Percentiles rank a stretch among this genome's conserved stretches.
Evolutionary conservation across 2,797 vertebrate species (phyloP).

Genomic region (Paedocypris micromegethes): DNA sequence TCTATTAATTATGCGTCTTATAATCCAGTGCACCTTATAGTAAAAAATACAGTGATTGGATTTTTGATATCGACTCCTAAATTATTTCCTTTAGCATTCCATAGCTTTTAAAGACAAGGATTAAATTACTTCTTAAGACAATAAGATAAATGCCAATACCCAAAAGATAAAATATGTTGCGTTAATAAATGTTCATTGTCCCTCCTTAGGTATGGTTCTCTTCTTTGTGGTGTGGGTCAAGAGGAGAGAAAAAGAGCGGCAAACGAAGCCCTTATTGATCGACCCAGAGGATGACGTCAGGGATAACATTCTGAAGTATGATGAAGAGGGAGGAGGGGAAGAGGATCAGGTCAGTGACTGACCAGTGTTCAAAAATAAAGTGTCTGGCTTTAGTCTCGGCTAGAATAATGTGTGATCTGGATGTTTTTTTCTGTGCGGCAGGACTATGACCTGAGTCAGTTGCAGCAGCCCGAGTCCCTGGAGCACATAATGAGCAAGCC

Average conservation of each 20-base stretch:
- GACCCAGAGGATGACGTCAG: constrained; percentile 96
- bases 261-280: constrained; percentile 93
- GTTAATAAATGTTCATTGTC: constrained; percentile 15
- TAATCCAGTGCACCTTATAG: too few species aligned
- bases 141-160: too few species aligned
- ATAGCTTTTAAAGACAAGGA: too few species aligned
- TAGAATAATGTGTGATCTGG: background rate
- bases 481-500: constrained; percentile 90
- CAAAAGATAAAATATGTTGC: background rate
- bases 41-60: too few species aligned
- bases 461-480: constrained; percentile 93
- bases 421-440: constrained; percentile 53
- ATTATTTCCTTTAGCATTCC: too few species aligned
- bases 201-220: constrained; percentile 82
- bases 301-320: constrained; percentile 97
- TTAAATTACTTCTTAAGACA: too few species aligned
- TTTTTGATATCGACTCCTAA: too few species aligned
- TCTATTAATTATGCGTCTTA: too few species aligned
- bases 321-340: constrained; percentile 96
- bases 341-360: constrained; percentile 85
- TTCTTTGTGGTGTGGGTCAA: constrained; percentile 95
- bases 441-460: constrained; percentile 98
- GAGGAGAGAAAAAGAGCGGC: constrained; percentile 88
- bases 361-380: background rate
- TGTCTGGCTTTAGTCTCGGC: too few species aligned